A percentile compares a stretch with the other conserved stretches of the same genome.
Conservation (phyloP, 2,888 invertebrate genomes). For the Cyrtodaria siliqua region DNA sequence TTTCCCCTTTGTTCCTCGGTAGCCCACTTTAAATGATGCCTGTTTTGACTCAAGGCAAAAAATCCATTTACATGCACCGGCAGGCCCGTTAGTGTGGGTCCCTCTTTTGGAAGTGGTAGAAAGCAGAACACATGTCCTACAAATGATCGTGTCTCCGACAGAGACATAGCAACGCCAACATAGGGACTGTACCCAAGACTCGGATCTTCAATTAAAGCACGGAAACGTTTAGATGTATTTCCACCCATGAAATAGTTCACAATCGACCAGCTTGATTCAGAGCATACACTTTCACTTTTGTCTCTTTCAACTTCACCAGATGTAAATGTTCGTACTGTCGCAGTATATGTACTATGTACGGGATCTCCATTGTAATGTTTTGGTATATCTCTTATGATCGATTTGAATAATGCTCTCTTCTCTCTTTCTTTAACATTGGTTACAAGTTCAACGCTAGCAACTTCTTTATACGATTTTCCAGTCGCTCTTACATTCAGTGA, state of each 20-base stretch:
- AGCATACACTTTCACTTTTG: background rate
- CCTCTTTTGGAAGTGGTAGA: constrained; percentile 80
- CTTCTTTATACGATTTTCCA: background rate
- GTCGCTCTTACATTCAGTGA: background rate
- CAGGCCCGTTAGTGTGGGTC: constrained; percentile 77
- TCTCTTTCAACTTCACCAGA: no score
- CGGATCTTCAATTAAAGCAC: constrained; percentile 18
- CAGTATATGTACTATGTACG: no score
- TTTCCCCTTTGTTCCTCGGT: constrained; percentile 65
- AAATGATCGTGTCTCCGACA: constrained; percentile 1
- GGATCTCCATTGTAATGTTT: no score
- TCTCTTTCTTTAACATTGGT: background rate
- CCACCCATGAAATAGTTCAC: constrained; percentile 32
- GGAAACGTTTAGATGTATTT: constrained; percentile 29
- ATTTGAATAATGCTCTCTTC: background rate
- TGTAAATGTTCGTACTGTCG: no score
- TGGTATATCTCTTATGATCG: no score
- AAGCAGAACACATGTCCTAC: constrained; percentile 72
- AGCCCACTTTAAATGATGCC: constrained; percentile 83
- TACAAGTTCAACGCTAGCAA: background rate
- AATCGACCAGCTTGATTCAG: constrained; percentile 16
- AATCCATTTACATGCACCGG: constrained; percentile 84
- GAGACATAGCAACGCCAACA: constrained; percentile 42
- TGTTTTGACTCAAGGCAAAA: constrained; percentile 81
- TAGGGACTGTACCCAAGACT: constrained; percentile 33